These are phyloP conservation scores for Syndactyla subalaris DNA, from an alignment of 2,797 vertebrate species.

Conservation along the genomic window DNA sequence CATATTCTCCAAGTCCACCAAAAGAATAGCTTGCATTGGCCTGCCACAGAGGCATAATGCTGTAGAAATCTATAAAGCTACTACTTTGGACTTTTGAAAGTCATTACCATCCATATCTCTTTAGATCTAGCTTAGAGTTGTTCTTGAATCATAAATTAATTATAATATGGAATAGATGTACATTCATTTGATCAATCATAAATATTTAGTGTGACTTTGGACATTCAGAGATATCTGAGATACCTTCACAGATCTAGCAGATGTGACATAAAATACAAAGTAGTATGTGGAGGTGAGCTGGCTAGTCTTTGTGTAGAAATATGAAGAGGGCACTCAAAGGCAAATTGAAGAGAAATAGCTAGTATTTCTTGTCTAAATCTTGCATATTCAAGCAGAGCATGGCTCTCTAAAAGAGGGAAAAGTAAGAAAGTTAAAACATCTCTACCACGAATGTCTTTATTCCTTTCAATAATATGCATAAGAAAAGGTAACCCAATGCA, in stretches of 20 bases:
- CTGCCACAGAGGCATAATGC: accelerated
- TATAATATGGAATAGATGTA: neutral
- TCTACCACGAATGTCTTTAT: accelerated
- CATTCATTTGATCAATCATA: neutral
- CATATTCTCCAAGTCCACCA: neutral
- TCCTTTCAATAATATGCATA: neutral
- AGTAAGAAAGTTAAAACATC: neutral
- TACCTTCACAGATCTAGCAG: neutral
- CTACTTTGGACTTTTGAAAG: neutral
- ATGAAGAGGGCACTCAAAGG: neutral
- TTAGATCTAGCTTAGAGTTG: neutral
- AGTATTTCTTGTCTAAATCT: neutral
- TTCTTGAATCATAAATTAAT: neutral
- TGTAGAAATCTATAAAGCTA: neutral
- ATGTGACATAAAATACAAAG: neutral
- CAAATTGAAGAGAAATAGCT: neutral
- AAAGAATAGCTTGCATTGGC: neutral
- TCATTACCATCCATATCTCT: neutral
- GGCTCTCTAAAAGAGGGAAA: neutral
- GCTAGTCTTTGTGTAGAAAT: neutral
- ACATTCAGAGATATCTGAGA: neutral
- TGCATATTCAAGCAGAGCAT: neutral
- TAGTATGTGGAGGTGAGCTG: neutral
- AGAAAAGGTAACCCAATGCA: neutral
- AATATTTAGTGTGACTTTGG: neutral